Evolutionary conservation across 2,797 vertebrate species (phyloP), one percentile per base, ranked within the genome.

Genomic region (Crocidura indochinensis): DNA sequence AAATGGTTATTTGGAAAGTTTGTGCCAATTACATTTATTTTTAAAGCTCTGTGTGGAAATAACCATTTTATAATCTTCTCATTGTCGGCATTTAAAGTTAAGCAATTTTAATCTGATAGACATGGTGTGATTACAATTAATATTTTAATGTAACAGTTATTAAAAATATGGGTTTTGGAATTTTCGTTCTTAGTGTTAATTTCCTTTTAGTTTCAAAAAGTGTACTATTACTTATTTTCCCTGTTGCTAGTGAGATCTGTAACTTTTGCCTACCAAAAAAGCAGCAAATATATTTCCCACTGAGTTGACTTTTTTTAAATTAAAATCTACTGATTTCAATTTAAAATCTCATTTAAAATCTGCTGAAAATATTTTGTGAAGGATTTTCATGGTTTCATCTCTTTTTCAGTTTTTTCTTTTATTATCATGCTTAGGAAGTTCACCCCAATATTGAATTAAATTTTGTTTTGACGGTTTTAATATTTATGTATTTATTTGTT

Each of bases 151-250:
- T 38, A 38, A 38, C 38, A 62, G 27, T 84, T 77, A 62, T 11
- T 77, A 84, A 80, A 60, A 72, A 8, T 24, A 26, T 27, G 44
- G 31, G 74, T 82, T 89, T 90, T 38, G 11, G 68, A 87, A 68
- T 62, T 81, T 93, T 94, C 22, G 22, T 71, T 29, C 15, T 67
- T 27, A 78, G 53, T 90, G 1, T 88, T 76, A 10, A 88, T 86
- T 87, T 87, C 9, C n/a, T 89, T 91, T 87, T 73, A 86, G 77
- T 87, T 71, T 93, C 62, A 46, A 47, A 10, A 90, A 85, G 26
- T 29, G 11, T 60, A 6, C 6, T 76, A 29, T 62, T 84, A 67
- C 22, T 38, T 65, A 79, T 79, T 91, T 82, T 85, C 76, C 14
- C 26, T 86, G 26, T 60, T 87, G 87, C 80, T 90, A 24, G 71